A percentile compares a stretch with the other conserved stretches of the same genome.
These are phyloP conservation scores for Tipula helvola DNA, from an alignment of 2,888 invertebrate species.

Conservation along the genomic window DNA sequence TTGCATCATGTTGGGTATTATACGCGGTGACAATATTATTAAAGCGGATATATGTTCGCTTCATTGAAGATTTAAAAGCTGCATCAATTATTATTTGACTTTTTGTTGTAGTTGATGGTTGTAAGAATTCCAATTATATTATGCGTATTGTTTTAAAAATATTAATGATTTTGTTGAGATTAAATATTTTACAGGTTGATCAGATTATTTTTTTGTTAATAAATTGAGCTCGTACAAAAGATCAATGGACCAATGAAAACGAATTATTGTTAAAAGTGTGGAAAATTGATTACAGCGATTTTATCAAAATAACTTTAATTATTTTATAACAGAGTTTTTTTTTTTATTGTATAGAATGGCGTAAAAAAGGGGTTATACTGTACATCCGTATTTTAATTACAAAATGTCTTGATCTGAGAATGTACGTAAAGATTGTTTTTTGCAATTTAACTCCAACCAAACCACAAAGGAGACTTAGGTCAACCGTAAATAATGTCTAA, in stretches of 20 bases:
- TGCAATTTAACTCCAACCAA: too few species aligned
- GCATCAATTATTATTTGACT: neutral
- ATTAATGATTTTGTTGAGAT: neutral
- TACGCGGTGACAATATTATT: neutral
- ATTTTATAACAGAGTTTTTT: neutral
- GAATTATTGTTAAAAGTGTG: neutral
- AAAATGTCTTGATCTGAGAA: too few species aligned
- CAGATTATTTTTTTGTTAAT: neutral
- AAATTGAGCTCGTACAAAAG: neutral
- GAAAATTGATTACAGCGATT: neutral
- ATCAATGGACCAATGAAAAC: neutral
- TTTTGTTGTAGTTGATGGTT: neutral
- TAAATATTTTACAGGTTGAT: neutral
- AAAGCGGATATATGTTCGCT: neutral
- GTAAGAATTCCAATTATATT: neutral
- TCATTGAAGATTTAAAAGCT: neutral
- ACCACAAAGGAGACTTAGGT: too few species aligned
- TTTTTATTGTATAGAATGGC: too few species aligned
- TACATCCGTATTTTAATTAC: too few species aligned
- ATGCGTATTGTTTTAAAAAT: neutral
- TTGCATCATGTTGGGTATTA: neutral
- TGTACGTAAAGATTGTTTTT: too few species aligned
- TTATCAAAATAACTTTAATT: neutral
- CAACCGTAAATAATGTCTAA: too few species aligned
- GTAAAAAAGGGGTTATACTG: too few species aligned